Evolutionary conservation across 2,797 vertebrate species (phyloP), one percentile per base, ranked within the genome.

Genomic region (Poecilia wingei): DNA sequence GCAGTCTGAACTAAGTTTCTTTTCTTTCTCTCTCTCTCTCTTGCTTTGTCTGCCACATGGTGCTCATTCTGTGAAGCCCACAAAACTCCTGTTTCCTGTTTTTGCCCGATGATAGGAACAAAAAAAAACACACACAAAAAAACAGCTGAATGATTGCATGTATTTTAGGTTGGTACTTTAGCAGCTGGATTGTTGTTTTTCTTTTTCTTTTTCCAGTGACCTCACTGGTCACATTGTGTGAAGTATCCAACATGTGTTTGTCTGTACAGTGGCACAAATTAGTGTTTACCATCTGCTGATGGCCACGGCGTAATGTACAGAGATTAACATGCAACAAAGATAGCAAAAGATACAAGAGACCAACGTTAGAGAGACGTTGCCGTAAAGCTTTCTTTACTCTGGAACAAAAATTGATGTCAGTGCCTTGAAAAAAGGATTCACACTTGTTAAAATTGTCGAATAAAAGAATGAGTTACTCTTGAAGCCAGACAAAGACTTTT

Each of bases 41-140:
- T 66, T 10, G 16, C 33, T 66, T 18, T 20, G 64, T 68, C 16
- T 39, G 16, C 18, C 33, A 33, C 59, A 22, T 64, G 28, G 6
- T 31, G 43, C 28, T 31, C 18, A 9, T 22, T 39, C 20, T 57
- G 49, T 68, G n/a, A 25, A 79, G 59, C 71, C 66, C 46, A 75
- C 28, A 76, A 82, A 87, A 78, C 68, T 55, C 22, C 22, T 28
- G 79, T 87, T 90, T 92, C 90, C 85, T 89, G 82, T 88, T 89
- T 89, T 84, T 82, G 78, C 7, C 22, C 16, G 20, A 45, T 59
- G 25, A 41, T 28, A 9, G 22, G 53, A 43, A 49, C 47, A 49
- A 51, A 20, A 22, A 79, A 10, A 6, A 31, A 31, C 31, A 31
- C 31, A 31, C 31, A 31, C 31, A 31, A 31, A 31, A 46, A 75